phyloP scores from a whole-genome alignment of 2,888 invertebrate species.

The Heliconius aoede region DNA sequence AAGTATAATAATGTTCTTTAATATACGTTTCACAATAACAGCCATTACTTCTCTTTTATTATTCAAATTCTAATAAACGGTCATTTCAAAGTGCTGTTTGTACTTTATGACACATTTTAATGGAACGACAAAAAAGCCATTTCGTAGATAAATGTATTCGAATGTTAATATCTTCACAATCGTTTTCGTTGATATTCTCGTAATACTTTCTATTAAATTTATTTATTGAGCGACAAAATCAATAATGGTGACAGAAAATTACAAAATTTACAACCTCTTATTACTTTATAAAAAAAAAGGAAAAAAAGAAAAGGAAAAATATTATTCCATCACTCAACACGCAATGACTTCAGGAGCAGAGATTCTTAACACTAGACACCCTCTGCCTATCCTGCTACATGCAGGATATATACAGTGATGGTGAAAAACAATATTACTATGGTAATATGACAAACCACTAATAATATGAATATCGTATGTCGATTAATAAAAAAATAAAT shows the following conservation, averaged over 20 bases:
- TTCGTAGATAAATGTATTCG: slow-evolving; percentile 26
- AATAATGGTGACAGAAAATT: neutral
- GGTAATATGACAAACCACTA: no score
- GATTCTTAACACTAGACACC: no score
- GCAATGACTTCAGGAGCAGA: no score
- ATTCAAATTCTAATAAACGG: slow-evolving; percentile 22
- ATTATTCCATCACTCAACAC: no score
- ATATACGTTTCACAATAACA: neutral
- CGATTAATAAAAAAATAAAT: neutral
- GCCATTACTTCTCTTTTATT: slow-evolving; percentile 5
- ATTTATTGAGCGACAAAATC: neutral
- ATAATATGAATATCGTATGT: neutral
- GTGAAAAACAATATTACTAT: no score
- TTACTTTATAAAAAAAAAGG: no score
- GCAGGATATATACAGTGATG: no score
- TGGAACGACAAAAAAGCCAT: slow-evolving; percentile 32
- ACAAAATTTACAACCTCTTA: no score
- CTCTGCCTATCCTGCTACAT: no score
- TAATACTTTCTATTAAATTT: neutral
- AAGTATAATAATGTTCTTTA: neutral
- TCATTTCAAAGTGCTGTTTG: slow-evolving; percentile 23
- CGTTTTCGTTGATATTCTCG: neutral
- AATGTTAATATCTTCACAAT: neutral
- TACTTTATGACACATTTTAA: slow-evolving; percentile 29
- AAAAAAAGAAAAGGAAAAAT: no score